Base-by-base conservation (phyloP, 2,888 invertebrate species). In the Tetanocera ferruginea region DNA sequence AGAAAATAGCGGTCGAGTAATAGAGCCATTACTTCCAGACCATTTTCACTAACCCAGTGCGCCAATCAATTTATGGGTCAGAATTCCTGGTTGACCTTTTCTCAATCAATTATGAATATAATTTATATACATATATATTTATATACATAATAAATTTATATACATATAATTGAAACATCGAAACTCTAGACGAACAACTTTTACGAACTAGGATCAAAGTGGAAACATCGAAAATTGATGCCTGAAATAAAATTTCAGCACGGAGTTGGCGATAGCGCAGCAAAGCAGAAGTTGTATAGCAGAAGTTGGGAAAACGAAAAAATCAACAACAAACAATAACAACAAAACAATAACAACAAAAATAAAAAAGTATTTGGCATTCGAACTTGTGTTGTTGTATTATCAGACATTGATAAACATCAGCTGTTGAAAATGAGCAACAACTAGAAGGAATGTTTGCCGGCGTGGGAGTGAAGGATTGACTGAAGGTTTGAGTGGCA, bases 21-120 rank as follows among this genome's bases (percentile, higher is more conserved):
- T n/a, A n/a, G n/a, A n/a, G n/a, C n/a, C n/a, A n/a, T n/a, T n/a
- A n/a, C n/a, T n/a, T n/a, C n/a, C n/a, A n/a, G n/a, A n/a, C n/a
- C n/a, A n/a, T n/a, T n/a, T n/a, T 37, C 37, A 37, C 8, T 9
- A 9, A 3, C 57, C 57, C 4, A 5, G 57, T 4, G 23, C 19
- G 14, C 57, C n/a, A 25, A 19, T 57, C 23, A 19, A 19, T 14
- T 31, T 31, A 23, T 51, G 23, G 23, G 76, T 77, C 76, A 78
- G 78, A 81, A 81, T 82, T 81, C 78, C 82, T 78, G 76, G 75
- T 81, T 82, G 80, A 82, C 82, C 81, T 80, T 81, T 79, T 79
- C 77, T 64, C 82, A 82, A 82, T 82, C 81, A 82, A 82, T 79
- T 82, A 82, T 82, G 81, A 81, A 82, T 82, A 80, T 79, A 55